phyloP scores from a whole-genome alignment of 2,888 invertebrate genomes.

The Lasiommata megera region DNA sequence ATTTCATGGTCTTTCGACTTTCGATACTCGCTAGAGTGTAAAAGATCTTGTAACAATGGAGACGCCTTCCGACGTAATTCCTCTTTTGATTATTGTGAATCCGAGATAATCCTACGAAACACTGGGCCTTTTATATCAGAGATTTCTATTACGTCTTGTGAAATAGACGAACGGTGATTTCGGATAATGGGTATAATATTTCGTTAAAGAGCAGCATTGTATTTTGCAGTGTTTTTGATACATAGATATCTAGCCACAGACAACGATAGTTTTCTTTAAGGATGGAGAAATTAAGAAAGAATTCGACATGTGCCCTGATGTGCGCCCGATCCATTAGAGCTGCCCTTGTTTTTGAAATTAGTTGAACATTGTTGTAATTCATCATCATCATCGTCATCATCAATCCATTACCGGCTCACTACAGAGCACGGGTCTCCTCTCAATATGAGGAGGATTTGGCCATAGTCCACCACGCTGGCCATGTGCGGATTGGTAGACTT shows the following conservation, averaged over 20 bases:
- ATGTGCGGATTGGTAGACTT: too few relatives aligned
- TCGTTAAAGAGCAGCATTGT: background rate
- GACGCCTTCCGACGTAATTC: slow-evolving; percentile 25
- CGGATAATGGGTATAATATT: background rate
- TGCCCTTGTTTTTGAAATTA: too few relatives aligned
- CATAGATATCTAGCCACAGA: background rate
- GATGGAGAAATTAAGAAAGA: too few relatives aligned
- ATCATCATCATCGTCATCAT: too few relatives aligned
- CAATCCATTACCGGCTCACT: too few relatives aligned
- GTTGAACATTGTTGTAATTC: too few relatives aligned
- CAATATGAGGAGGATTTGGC: too few relatives aligned
- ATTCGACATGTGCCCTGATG: too few relatives aligned
- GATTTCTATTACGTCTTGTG: slow-evolving; percentile 5
- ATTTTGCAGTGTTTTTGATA: background rate
- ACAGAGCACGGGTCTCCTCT: too few relatives aligned
- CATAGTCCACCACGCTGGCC: too few relatives aligned
- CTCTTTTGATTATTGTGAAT: slow-evolving; percentile 29
- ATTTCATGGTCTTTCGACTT: slow-evolving; percentile 38
- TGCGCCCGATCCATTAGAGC: too few relatives aligned
- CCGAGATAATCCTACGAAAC: slow-evolving; percentile 30
- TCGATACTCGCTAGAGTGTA: slow-evolving; percentile 33
- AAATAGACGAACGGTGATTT: slow-evolving; percentile 7
- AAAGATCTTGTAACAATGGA: slow-evolving; percentile 26
- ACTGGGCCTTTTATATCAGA: slow-evolving; percentile 29
- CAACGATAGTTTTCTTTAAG: too few relatives aligned